Conservation (phyloP, 2,888 invertebrate genomes). For the Ypsolopha scabrella region DNA sequence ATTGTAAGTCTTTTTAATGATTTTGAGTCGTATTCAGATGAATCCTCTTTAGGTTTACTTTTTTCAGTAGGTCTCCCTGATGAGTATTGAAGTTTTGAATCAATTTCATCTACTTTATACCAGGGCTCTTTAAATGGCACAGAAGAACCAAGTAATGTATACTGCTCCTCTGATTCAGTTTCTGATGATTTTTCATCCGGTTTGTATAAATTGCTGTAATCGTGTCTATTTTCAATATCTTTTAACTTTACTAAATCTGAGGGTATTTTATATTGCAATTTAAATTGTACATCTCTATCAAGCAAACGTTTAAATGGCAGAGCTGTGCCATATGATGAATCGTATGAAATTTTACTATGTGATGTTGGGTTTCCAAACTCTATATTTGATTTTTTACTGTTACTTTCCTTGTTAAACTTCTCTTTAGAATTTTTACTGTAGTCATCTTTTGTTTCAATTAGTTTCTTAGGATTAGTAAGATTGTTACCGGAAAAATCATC, state of each 20-base stretch:
- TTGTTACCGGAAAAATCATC: constrained; percentile 1
- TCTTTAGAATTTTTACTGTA: background rate
- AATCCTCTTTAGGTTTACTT: background rate
- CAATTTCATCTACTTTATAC: constrained; percentile 16
- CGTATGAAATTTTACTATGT: background rate
- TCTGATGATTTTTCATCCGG: constrained; percentile 3
- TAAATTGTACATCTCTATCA: constrained; percentile 6
- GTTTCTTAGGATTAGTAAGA: background rate
- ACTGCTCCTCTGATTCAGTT: background rate
- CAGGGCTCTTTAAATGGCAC: constrained; percentile 21
- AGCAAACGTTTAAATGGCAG: constrained; percentile 10
- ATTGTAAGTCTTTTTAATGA: no score
- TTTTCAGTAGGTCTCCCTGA: background rate
- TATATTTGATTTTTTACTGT: no score
- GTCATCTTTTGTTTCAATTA: background rate
- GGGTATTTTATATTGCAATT: constrained; percentile 5
- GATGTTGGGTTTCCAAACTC: no score
- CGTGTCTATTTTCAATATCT: constrained; percentile 16
- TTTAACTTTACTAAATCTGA: constrained; percentile 10
- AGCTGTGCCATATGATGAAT: constrained; percentile 15
- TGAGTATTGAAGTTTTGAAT: background rate
- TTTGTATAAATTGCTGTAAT: constrained; percentile 17
- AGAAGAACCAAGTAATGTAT: constrained; percentile 18
- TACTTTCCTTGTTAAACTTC: background rate
- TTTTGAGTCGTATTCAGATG: no score